Evolutionary conservation across 2,888 invertebrate genomes (phyloP).

Genomic region (Dorcus hopei): DNA sequence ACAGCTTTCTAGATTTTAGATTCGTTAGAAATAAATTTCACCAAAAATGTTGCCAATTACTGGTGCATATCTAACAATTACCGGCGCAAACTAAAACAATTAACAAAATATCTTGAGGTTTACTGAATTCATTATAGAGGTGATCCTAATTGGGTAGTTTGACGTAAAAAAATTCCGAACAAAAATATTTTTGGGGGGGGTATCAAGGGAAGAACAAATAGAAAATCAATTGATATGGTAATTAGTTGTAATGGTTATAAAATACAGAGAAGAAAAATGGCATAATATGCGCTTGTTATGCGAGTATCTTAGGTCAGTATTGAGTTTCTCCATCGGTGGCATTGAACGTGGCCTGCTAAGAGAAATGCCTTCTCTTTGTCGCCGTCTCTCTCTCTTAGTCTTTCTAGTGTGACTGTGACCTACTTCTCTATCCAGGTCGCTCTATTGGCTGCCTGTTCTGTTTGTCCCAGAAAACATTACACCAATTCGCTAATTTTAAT

Average conservation of each 20-base stretch:
- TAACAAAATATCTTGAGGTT: too few species aligned
- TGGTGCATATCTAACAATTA: too few species aligned
- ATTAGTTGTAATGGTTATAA: neutral
- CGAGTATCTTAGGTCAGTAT: conserved; percentile 32
- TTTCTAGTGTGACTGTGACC: conserved; percentile 47
- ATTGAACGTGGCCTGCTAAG: conserved; percentile 28
- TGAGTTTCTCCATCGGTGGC: conserved; percentile 32
- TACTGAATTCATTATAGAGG: too few species aligned
- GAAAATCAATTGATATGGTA: neutral
- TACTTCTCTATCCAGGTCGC: conserved; percentile 47
- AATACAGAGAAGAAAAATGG: conserved; percentile 6
- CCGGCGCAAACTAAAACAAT: too few species aligned
- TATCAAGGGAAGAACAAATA: too few species aligned
- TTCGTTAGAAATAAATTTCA: too few species aligned
- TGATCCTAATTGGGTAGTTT: too few species aligned
- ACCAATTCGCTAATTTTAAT: conserved; percentile 28
- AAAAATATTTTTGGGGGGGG: too few species aligned
- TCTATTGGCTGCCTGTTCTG: conserved; percentile 43
- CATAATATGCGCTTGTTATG: conserved; percentile 8
- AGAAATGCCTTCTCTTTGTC: conserved; percentile 18
- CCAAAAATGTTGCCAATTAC: too few species aligned
- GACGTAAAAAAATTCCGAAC: too few species aligned
- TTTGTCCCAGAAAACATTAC: conserved; percentile 24
- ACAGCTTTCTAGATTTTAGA: too few species aligned
- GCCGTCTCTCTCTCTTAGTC: conserved; percentile 31